Evolutionary conservation across 2,888 invertebrate species (phyloP).

Genomic region (Sarcophaga subvicina): DNA sequence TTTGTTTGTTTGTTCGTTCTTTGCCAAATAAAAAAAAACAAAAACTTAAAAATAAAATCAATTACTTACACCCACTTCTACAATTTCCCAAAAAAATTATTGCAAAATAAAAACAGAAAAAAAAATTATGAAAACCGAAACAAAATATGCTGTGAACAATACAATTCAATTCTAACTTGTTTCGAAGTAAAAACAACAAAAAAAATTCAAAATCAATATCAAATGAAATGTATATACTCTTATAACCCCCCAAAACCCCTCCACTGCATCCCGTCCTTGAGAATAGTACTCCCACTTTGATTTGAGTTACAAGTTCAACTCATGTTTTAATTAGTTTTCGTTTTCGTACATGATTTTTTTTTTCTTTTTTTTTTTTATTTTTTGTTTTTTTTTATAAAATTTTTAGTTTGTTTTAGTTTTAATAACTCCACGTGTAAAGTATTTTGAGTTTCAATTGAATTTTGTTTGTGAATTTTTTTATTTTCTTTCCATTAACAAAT

Average conservation of each 20-base stretch:
- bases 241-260: not conserved
- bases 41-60: conserved; percentile 3
- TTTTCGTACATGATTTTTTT: not conserved
- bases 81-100: conserved; percentile 28
- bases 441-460: conserved; percentile 25
- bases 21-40: conserved; percentile 27
- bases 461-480: not conserved
- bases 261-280: not conserved
- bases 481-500: conserved; percentile 54
- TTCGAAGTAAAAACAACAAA: not conserved
- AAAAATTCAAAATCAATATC: not conserved
- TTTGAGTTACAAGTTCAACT: conserved; percentile 8
- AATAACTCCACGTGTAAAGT: conserved; percentile 21
- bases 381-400: conserved; percentile 6
- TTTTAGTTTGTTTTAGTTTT: conserved; percentile 5
- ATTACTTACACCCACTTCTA: conserved; percentile 30
- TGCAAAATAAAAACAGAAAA: conserved; percentile 38
- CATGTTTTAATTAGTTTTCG: not conserved
- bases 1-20: no score
- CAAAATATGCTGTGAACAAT: no score
- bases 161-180: not conserved
- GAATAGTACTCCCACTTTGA: not conserved
- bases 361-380: conserved; percentile 4
- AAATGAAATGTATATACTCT: conserved; percentile 4
- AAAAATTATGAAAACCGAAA: conserved; percentile 46